A percentile compares a stretch with the other conserved stretches of the same genome.
These are phyloP conservation scores for Enteromius argenteus DNA, from an alignment of 2,797 vertebrate species.

Conservation along the genomic window DNA sequence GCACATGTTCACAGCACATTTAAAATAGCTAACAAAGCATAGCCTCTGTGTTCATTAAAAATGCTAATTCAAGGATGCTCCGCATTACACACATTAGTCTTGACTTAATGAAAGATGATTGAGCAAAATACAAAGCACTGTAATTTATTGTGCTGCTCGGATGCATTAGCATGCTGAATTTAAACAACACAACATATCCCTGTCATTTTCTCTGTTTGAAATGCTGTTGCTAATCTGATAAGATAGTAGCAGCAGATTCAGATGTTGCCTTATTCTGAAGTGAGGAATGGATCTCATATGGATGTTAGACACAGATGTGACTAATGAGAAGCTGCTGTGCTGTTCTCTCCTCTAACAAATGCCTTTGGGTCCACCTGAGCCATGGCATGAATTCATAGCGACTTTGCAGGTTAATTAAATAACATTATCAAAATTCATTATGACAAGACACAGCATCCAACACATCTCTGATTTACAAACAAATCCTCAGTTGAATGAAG, in stretches of 20 bases:
- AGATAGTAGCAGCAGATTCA: not conserved
- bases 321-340: slow-evolving; percentile 33
- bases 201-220: slow-evolving; percentile 25
- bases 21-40: not conserved
- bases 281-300: slow-evolving; percentile 17
- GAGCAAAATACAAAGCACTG: not conserved
- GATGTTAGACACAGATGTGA: slow-evolving; percentile 42
- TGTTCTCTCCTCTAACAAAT: slow-evolving; percentile 44
- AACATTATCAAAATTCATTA: slow-evolving; percentile 30
- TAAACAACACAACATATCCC: slow-evolving; percentile 4
- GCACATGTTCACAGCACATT: not conserved
- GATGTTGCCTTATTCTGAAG: slow-evolving; percentile 12
- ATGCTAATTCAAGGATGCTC: not conserved
- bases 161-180: slow-evolving; percentile 5
- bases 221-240: slow-evolving; percentile 12
- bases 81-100: not conserved
- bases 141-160: not conserved
- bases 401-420: slow-evolving; percentile 24
- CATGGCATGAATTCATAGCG: slow-evolving; percentile 36
- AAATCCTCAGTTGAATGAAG: slow-evolving; percentile 25
- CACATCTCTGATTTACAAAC: slow-evolving; percentile 12
- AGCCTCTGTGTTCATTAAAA: not conserved
- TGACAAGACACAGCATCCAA: slow-evolving; percentile 16
- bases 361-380: slow-evolving; percentile 42
- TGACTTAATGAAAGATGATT: slow-evolving; percentile 3